Evolutionary conservation across 1,140 invertebrate genomes (phyloP).

Genomic region (Nixonia krombeini): DNA sequence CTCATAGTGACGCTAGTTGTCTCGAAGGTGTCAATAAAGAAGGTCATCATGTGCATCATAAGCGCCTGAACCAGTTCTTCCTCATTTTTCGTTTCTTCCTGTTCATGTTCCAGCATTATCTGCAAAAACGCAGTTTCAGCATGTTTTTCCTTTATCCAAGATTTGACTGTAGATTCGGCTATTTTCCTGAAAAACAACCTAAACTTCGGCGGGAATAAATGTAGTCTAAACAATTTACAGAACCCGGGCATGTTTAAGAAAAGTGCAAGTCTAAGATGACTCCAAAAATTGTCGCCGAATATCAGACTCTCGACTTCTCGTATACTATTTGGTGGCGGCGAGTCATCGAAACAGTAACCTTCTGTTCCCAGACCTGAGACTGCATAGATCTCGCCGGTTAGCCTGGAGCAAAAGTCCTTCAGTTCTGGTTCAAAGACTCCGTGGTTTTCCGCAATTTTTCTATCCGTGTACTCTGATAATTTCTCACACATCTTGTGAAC

Average conservation of each 20-base stretch:
- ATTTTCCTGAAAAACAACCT: neutral
- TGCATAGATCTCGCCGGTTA: slow-evolving; percentile 33
- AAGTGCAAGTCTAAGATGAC: neutral
- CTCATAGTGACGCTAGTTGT: slow-evolving; percentile 16
- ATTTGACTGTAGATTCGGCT: neutral
- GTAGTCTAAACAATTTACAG: neutral
- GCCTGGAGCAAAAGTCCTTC: slow-evolving; percentile 41
- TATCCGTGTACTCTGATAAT: slow-evolving; percentile 18
- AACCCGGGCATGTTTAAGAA: neutral
- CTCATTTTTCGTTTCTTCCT: slow-evolving; percentile 11
- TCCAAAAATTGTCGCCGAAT: neutral
- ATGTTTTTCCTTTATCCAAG: neutral
- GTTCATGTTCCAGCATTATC: slow-evolving; percentile 29
- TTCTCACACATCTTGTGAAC: slow-evolving; percentile 11
- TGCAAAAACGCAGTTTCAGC: slow-evolving; percentile 23
- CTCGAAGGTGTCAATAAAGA: slow-evolving; percentile 45
- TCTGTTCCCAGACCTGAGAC: slow-evolving; percentile 27
- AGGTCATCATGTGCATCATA: slow-evolving; percentile 23
- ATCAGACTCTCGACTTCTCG: too few relatives aligned
- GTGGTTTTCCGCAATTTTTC: slow-evolving; percentile 6
- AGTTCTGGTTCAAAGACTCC: slow-evolving; percentile 38
- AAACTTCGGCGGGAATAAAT: neutral
- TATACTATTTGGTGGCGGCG: too few relatives aligned
- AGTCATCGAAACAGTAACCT: slow-evolving; percentile 39
- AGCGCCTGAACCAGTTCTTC: neutral